Base-by-base conservation (phyloP, 2,113 vertebrate species). In the Cyrtonyx montezumae region DNA sequence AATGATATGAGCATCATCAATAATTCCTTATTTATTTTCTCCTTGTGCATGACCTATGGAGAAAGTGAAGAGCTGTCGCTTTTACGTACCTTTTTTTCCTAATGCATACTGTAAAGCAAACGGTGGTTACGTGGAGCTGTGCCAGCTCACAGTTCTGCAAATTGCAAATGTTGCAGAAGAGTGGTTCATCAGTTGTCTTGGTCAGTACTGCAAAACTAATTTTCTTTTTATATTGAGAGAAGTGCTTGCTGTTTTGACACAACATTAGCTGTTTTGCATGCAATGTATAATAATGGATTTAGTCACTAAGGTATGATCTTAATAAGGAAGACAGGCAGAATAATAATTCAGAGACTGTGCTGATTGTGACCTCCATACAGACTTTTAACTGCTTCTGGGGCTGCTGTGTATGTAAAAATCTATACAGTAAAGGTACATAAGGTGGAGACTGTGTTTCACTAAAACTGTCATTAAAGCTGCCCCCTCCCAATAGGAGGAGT, bases 221-320 rank as follows among this genome's bases (percentile, higher is more conserved):
- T 96, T 91, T 87, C 77, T 89, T 85, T 91, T 91, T 71, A 55
- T 78, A 80, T 43, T 17, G 51, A 91, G 66, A 82, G 56, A 84
- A 84, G 71, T 43, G 48, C 71, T 92, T 1, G 0, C 21, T 83
- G 30, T 77, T 95, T 86, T 93, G 82, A 83, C 90, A 88, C 36
- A 87, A 73, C 61, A 70, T 65, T 94, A 88, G 59, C 53, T 92
- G 9, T 86, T 93, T 95, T 93, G 67, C 56, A 84, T 94, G 74
- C 18, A 73, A 22, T 70, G 62, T 88, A 63, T 48, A 74, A 49
- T 89, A 90, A 96, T 84, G 78, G 93, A 36, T 90, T 95, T 86
- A 91, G 79, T 93, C 96, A 96, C 94, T 87, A 96, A 96, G 63
- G 89, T 95, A 91, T 94, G 93, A 95, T 88, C 63, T 93, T 93